A percentile compares a stretch with the other conserved stretches of the same genome.
Conservation (phyloP, 2,888 invertebrate species). For the Sympetrum striolatum region DNA sequence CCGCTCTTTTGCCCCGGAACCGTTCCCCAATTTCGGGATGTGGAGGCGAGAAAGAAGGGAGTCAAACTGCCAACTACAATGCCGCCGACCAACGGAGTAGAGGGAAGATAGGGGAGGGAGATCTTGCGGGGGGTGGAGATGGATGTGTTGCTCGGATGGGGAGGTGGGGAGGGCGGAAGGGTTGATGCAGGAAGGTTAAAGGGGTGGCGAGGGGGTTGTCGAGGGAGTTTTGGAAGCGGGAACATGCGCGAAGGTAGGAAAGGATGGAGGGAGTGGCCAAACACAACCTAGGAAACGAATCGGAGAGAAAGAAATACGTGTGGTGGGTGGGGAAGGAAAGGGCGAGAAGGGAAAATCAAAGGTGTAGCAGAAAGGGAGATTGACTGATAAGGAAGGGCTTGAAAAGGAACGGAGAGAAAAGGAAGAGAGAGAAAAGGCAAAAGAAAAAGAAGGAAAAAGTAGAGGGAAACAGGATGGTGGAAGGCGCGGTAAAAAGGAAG, state of each 20-base stretch:
- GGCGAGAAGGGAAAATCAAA: background rate
- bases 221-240: background rate
- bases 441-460: no score
- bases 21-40: background rate
- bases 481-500: background rate
- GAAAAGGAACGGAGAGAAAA: no score
- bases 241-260: background rate
- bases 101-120: background rate
- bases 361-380: background rate
- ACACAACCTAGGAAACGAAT: background rate
- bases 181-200: background rate
- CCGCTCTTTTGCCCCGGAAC: background rate
- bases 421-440: background rate
- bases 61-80: background rate
- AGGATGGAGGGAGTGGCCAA: no score
- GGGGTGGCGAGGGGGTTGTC: background rate
- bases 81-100: background rate
- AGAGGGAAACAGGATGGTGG: background rate
- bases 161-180: background rate
- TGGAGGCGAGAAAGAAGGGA: background rate
- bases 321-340: background rate
- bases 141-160: background rate
- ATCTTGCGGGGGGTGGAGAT: background rate
- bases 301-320: background rate
- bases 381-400: background rate